These are phyloP conservation scores for Miniopterus natalensis DNA, from an alignment of 2,113 vertebrate species.

Conservation along the genomic window DNA sequence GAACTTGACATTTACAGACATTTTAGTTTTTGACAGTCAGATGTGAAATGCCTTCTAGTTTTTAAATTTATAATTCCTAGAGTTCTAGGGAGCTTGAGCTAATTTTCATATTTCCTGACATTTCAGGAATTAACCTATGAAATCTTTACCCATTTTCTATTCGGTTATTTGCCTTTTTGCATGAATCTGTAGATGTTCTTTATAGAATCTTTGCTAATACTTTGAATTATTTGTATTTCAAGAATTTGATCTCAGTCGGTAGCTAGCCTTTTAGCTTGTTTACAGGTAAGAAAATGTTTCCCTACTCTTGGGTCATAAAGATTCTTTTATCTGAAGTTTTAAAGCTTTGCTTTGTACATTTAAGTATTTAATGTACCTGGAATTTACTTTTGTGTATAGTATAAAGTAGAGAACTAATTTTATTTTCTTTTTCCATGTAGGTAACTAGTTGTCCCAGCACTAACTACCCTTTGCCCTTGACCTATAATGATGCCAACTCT, in stretches of 20 bases:
- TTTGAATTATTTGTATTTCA: slow-evolving; percentile 2
- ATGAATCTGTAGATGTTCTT: background rate
- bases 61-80: background rate
- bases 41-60: background rate
- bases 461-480: background rate
- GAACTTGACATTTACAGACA: background rate
- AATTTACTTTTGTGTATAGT: background rate
- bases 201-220: background rate
- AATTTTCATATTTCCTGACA: background rate
- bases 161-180: slow-evolving; percentile 34
- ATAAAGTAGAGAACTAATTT: background rate
- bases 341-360: slow-evolving; percentile 23
- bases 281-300: background rate
- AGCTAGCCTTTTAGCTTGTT: slow-evolving; percentile 26
- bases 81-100: background rate
- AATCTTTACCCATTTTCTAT: background rate
- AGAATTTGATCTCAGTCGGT: background rate
- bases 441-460: background rate
- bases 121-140: background rate
- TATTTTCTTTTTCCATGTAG: background rate
- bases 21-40: slow-evolving; percentile 11
- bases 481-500: background rate
- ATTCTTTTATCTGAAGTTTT: slow-evolving; percentile 38
- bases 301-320: background rate
- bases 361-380: background rate